phyloP scores from a whole-genome alignment of 2,113 vertebrate genomes.

The Hylia prasina region DNA sequence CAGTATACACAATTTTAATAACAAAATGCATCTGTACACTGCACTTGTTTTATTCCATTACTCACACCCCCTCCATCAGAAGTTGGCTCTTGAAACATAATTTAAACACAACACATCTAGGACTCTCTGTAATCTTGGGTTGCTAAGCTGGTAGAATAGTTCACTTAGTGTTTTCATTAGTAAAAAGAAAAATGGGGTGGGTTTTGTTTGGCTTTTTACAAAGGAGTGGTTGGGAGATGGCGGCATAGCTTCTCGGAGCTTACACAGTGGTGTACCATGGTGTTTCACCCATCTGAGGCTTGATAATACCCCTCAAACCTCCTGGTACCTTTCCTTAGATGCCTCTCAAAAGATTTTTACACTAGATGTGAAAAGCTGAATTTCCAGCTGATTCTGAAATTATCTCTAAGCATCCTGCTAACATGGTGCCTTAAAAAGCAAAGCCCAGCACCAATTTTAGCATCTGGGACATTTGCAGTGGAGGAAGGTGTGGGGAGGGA shows the following conservation, averaged over 20 bases:
- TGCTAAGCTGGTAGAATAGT: constrained; percentile 52
- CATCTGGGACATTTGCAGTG: not conserved
- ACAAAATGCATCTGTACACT: constrained; percentile 77
- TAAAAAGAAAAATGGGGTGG: not conserved
- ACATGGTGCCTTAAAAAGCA: not conserved
- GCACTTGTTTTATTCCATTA: constrained; percentile 57
- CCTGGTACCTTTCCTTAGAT: not conserved
- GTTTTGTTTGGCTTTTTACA: not conserved
- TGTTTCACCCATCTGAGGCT: not conserved
- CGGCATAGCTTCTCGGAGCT: not conserved
- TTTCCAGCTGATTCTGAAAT: constrained; percentile 4
- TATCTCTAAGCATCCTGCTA: constrained; percentile 4
- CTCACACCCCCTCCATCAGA: constrained; percentile 54
- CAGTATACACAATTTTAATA: constrained; percentile 79
- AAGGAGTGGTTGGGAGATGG: constrained; percentile 11
- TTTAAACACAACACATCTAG: constrained; percentile 40
- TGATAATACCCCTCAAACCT: not conserved
- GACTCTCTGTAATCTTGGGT: constrained; percentile 52
- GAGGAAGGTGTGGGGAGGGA: not conserved
- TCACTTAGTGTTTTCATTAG: constrained; percentile 51
- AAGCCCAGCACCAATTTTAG: constrained; percentile 9
- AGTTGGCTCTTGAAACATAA: constrained; percentile 61
- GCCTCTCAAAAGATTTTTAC: not conserved
- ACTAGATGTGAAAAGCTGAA: not conserved
- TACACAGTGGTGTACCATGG: not conserved